These are phyloP conservation scores for Cotesia vestalis DNA, from an alignment of 1,140 invertebrate genomes.

Conservation along the genomic window DNA sequence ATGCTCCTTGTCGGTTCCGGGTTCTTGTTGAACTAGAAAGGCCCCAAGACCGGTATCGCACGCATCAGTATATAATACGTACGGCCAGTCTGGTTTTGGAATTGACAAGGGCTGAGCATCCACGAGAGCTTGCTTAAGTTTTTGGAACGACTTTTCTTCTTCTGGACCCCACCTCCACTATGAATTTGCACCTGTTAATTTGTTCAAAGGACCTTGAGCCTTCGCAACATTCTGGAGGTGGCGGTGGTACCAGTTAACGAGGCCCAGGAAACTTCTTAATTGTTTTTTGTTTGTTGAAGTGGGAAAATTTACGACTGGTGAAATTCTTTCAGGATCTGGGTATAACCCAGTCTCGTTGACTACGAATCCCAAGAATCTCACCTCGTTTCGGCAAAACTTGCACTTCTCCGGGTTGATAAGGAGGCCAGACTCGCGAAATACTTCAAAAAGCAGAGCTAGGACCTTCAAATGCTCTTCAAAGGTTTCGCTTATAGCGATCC, in stretches of 20 bases:
- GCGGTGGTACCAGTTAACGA: conserved; percentile 32
- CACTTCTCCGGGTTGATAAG: conserved; percentile 12
- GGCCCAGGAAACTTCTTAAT: conserved; percentile 13
- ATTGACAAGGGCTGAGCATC: no score
- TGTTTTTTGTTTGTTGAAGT: conserved; percentile 10
- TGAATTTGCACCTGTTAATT: conserved; percentile 4
- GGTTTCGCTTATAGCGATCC: neutral
- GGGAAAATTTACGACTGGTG: conserved; percentile 1
- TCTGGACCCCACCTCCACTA: conserved; percentile 25
- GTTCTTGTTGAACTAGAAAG: no score
- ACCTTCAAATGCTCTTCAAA: conserved; percentile 24
- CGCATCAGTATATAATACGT: no score
- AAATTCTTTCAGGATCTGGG: conserved; percentile 20
- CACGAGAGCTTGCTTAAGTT: neutral
- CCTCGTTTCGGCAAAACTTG: no score
- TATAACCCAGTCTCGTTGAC: neutral
- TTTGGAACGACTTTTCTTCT: conserved; percentile 4
- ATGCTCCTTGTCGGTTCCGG: no score
- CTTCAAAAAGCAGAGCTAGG: conserved; percentile 14
- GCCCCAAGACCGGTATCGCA: no score
- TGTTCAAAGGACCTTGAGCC: conserved; percentile 14
- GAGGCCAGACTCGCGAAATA: conserved; percentile 17
- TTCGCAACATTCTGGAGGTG: no score
- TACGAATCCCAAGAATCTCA: no score
- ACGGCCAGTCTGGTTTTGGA: no score